Evolutionary conservation across 2,888 invertebrate genomes (phyloP), one percentile per base, ranked within the genome.

Genomic region (Eurois occulta): DNA sequence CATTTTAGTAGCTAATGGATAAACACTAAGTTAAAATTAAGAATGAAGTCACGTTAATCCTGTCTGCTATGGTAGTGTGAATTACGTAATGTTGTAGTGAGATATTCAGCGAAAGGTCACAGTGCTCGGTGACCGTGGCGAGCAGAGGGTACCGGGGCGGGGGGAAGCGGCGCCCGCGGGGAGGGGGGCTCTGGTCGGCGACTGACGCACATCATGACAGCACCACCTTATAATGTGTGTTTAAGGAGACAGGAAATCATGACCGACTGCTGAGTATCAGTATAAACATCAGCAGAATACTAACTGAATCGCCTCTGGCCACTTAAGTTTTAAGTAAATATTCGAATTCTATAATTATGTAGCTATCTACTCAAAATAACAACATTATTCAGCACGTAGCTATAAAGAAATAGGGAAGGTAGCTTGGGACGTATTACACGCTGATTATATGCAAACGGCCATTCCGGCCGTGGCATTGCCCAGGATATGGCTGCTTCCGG

Each of bases 401-500:
- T 41, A 70, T 67, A 67, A 58, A 72, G n/a, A 64, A 66, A 55
- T 38, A 58, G 69, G 43, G 43, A 64, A 64, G 43, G 46, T 71
- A 72, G 65, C 41, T 48, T 32, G 52, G 43, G 43, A 65, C 64
- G 46, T 84, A 78, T 80, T 75, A 81, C 70, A 75, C 60, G 70
- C 46, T 87, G 80, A 82, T 85, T 85, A 83, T 83, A 84, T 80
- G 77, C 77, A 83, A 88, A 89, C 84, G 64, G 89, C 85, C 88
- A 88, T 88, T 84, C 82, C 90, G 89, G 86, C 90, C 91, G 86
- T 87, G 90, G 89, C 91, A 86, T 87, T 90, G 90, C 90, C 91
- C 95, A 96, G 96, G 95, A 96, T 95, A 94, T 94, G 93, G 92
- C 94, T 93, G 92, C 94, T 95, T 96, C 96, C 96, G 95, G 89